A percentile compares a stretch with the other conserved stretches of the same genome.
Evolutionary conservation across 2,113 vertebrate species (phyloP).

Genomic region (Chaetops frenatus): DNA sequence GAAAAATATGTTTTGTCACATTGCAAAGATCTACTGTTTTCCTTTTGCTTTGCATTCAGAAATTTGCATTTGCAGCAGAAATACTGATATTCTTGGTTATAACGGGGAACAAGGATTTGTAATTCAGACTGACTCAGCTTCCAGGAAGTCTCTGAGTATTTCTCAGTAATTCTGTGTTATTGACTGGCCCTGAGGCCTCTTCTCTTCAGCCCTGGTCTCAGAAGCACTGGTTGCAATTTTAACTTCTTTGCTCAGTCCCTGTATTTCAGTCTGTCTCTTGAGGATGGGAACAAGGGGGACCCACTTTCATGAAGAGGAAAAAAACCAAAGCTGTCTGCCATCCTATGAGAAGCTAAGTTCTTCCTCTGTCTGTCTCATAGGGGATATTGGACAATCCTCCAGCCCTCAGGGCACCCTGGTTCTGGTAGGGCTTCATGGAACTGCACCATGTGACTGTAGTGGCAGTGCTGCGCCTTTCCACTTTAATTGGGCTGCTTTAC

Average conservation of each 20-base stretch:
- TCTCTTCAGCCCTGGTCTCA: background rate
- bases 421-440: fast-evolving
- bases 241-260: background rate
- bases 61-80: background rate
- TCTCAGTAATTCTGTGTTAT: background rate
- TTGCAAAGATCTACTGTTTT: background rate
- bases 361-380: background rate
- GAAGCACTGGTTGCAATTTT: background rate
- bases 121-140: background rate
- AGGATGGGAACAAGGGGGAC: background rate
- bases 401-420: background rate
- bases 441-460: background rate
- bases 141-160: background rate
- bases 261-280: background rate
- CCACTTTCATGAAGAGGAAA: background rate
- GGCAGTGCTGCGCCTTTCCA: background rate
- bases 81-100: background rate
- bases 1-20: background rate
- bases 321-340: background rate
- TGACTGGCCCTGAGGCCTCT: background rate
- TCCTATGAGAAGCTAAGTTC: background rate
- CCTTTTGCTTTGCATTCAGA: background rate
- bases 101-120: background rate
- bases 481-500: background rate
- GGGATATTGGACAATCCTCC: fast-evolving